Conservation (phyloP, 2,888 invertebrate genomes). For the Macrophya alboannulata region DNA sequence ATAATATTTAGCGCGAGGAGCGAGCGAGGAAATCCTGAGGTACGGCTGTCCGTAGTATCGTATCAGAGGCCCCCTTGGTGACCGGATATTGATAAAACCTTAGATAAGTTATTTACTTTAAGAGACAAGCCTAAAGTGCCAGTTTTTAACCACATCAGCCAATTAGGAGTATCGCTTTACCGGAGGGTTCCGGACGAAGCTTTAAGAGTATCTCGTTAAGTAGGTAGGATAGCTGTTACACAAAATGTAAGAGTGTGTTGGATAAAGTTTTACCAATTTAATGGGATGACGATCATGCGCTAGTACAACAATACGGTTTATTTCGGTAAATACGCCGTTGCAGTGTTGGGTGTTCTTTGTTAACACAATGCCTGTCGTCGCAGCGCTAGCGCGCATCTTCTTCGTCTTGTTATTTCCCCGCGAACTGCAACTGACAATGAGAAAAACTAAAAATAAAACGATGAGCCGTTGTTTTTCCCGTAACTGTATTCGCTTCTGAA, state of each 20-base stretch:
- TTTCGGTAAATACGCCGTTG: neutral
- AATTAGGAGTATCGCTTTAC: slow-evolving; percentile 53
- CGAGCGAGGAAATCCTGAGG: neutral
- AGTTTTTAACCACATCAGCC: slow-evolving; percentile 52
- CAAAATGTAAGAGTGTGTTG: slow-evolving; percentile 28
- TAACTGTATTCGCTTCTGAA: neutral
- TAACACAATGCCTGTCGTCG: slow-evolving; percentile 35
- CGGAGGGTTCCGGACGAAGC: slow-evolving; percentile 27
- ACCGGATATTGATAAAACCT: slow-evolving; percentile 53
- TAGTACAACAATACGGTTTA: neutral
- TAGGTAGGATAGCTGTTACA: slow-evolving; percentile 30
- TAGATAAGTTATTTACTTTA: slow-evolving; percentile 48
- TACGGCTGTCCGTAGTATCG: neutral
- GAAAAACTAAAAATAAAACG: slow-evolving; percentile 23
- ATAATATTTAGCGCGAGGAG: slow-evolving; percentile 10
- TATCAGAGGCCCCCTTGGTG: slow-evolving; percentile 8
- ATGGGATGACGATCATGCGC: slow-evolving; percentile 3
- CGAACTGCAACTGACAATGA: slow-evolving; percentile 32
- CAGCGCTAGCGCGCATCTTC: slow-evolving; percentile 1
- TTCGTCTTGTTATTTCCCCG: slow-evolving; percentile 36
- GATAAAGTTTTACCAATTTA: neutral
- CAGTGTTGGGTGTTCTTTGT: neutral
- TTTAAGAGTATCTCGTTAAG: slow-evolving; percentile 39
- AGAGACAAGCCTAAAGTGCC: slow-evolving; percentile 39
- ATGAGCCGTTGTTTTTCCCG: neutral